A percentile compares a stretch with the other conserved stretches of the same genome.
Conservation (phyloP, 2,797 vertebrate species). For the Kryptolebias ocellatus region DNA sequence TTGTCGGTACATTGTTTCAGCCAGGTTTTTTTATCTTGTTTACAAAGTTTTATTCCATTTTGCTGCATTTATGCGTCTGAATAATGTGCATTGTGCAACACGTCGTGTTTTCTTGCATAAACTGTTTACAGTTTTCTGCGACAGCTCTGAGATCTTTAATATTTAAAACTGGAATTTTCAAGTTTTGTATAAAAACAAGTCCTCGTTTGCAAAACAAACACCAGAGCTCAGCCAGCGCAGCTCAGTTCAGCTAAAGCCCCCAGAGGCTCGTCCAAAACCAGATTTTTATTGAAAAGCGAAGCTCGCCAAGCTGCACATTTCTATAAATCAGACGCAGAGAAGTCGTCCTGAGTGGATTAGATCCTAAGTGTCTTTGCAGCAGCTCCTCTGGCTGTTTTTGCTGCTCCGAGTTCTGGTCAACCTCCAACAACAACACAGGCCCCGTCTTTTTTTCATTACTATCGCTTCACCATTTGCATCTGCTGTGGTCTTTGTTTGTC, state of each 20-base stretch:
- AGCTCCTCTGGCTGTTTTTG: conserved; percentile 46
- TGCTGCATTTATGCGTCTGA: too few species aligned
- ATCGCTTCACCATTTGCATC: conserved; percentile 39
- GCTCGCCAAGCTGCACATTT: conserved; percentile 60
- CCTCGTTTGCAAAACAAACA: background rate
- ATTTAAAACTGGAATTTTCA: too few species aligned
- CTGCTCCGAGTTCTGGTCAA: conserved; percentile 62
- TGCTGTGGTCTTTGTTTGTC: conserved; percentile 36
- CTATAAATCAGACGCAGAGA: conserved; percentile 57
- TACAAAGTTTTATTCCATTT: too few species aligned
- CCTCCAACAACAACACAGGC: conserved; percentile 70
- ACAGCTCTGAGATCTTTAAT: too few species aligned
- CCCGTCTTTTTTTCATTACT: conserved; percentile 54
- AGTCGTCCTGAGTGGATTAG: conserved; percentile 60
- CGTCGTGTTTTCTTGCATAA: too few species aligned
- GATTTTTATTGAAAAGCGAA: conserved; percentile 52
- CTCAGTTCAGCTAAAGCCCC: conserved; percentile 28
- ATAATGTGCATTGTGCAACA: too few species aligned
- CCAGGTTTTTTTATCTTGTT: too few species aligned
- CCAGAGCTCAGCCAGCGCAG: conserved; percentile 21
- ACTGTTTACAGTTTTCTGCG: too few species aligned
- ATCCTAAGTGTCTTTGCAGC: conserved; percentile 64
- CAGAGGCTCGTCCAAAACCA: conserved; percentile 22
- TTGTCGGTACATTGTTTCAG: too few species aligned
- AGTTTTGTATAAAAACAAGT: too few species aligned